phyloP scores from a whole-genome alignment of 2,113 vertebrate genomes.

The Phyllostomus discolor region DNA sequence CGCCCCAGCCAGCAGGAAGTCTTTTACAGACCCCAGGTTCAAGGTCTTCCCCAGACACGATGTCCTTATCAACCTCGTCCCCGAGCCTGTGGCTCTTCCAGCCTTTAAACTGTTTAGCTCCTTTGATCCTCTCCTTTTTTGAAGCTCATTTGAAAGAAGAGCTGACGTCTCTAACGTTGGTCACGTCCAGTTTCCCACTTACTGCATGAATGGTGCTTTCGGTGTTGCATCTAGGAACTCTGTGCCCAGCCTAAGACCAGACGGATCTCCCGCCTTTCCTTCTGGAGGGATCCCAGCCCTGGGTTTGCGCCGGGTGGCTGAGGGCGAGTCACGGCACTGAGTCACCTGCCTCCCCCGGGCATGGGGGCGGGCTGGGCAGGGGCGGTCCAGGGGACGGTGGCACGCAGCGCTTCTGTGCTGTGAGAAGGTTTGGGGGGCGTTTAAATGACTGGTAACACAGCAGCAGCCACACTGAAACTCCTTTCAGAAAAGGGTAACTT shows the following conservation, averaged over 20 bases:
- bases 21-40: neutral
- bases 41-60: neutral
- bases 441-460: neutral
- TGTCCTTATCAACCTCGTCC: neutral
- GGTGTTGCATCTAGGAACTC: neutral
- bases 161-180: neutral
- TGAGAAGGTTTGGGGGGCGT: neutral
- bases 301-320: no score
- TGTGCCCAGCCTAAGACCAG: neutral
- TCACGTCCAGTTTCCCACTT: neutral
- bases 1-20: no score
- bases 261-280: neutral
- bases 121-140: neutral
- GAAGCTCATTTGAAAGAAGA: neutral
- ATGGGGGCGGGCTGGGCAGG: neutral
- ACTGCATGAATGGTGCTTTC: no score
- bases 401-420: no score
- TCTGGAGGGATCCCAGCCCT: no score
- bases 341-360: no score
- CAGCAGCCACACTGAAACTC: neutral
- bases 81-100: neutral
- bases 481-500: neutral
- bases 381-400: no score
- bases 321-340: neutral
- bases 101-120: neutral